These are phyloP conservation scores for Drosophila neonasuta DNA, from an alignment of 2,888 invertebrate genomes.

Conservation along the genomic window DNA sequence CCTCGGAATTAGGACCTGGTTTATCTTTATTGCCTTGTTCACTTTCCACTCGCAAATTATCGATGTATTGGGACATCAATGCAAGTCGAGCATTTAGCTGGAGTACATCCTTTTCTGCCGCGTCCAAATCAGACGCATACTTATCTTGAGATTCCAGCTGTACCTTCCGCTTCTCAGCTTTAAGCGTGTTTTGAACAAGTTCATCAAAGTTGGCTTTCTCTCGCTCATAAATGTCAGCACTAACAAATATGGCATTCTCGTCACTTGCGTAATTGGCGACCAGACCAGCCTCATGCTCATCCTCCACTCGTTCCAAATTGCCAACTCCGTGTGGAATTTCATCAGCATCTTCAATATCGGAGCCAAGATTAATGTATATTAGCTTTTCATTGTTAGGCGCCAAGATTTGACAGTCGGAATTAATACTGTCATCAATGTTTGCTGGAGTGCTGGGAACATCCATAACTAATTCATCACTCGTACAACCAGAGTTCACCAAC, in stretches of 20 bases:
- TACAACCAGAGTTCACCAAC: no score
- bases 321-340: background rate
- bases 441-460: background rate
- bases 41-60: slow-evolving; percentile 6
- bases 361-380: background rate
- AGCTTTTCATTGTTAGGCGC: background rate
- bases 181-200: slow-evolving; percentile 14
- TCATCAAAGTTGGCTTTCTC: slow-evolving; percentile 18
- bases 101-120: background rate
- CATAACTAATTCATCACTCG: no score
- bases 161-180: background rate
- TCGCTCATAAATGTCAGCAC: slow-evolving; percentile 10
- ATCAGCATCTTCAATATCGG: background rate
- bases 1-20: background rate
- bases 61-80: slow-evolving; percentile 10
- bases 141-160: background rate
- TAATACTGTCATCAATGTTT: background rate
- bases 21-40: background rate
- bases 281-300: background rate
- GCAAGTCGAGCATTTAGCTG: slow-evolving; percentile 9
- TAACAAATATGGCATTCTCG: slow-evolving; percentile 22
- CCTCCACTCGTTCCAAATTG: background rate
- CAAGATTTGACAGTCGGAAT: background rate
- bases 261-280: slow-evolving; percentile 11
- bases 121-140: background rate